phyloP scores from a whole-genome alignment of 53 echinoderm and acorn worm species.

The Henricia sp. region DNA sequence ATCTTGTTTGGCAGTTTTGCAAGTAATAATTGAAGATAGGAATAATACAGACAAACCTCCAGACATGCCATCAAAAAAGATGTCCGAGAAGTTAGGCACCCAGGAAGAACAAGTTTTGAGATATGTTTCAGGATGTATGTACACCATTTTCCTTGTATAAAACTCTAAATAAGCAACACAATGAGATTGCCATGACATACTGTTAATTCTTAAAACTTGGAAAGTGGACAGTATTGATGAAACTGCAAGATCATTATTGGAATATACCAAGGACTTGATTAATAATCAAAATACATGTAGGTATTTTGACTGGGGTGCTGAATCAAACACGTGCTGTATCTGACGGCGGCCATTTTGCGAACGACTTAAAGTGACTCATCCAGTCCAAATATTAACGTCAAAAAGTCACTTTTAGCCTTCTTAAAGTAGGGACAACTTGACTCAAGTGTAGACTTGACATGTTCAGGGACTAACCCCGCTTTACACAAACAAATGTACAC shows the following conservation, averaged over 20 bases:
- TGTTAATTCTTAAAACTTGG: constrained; percentile 28
- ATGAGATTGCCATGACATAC: neutral
- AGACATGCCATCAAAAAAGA: neutral
- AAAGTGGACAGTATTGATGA: neutral
- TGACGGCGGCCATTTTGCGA: too few species aligned
- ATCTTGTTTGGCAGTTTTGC: neutral
- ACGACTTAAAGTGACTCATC: too few species aligned
- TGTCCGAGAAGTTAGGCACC: neutral
- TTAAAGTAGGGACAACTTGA: too few species aligned
- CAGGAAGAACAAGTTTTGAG: constrained; percentile 25
- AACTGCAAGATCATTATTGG: constrained; percentile 17
- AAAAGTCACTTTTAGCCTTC: too few species aligned
- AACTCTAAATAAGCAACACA: neutral
- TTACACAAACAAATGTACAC: too few species aligned
- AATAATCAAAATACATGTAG: constrained; percentile 9
- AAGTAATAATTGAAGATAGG: neutral
- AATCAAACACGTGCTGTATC: too few species aligned
- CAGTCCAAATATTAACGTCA: too few species aligned
- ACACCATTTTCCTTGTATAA: constrained; percentile 13
- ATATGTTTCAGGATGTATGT: constrained; percentile 27
- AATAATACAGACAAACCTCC: constrained; percentile 12
- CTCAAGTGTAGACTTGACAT: too few species aligned
- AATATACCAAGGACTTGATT: constrained; percentile 38
- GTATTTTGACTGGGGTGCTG: too few species aligned
- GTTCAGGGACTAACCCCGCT: too few species aligned